Conservation (phyloP, 37 sponge, comb jelly and placozoan genomes). For the Cliona cf. orientalis region DNA sequence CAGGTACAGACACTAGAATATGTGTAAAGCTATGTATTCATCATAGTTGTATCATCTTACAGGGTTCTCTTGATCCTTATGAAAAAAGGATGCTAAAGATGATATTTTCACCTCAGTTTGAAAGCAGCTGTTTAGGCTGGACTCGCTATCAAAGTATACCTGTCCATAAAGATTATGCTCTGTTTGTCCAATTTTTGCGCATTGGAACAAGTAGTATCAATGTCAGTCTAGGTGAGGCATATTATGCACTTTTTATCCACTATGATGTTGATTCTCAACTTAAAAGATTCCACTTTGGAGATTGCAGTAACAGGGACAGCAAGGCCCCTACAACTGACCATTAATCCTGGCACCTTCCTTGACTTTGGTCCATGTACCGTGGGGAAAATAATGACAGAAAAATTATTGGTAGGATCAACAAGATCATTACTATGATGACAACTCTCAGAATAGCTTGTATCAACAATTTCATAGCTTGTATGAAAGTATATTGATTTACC, state of each 20-base stretch:
- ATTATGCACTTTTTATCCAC: too few relatives aligned
- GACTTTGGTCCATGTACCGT: slow-evolving; percentile 44
- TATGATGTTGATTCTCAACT: too few relatives aligned
- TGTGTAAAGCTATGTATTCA: neutral
- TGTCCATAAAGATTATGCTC: slow-evolving; percentile 63
- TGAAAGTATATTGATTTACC: too few relatives aligned
- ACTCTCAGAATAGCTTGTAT: too few relatives aligned
- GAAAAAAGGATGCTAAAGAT: slow-evolving; percentile 44
- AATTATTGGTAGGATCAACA: slow-evolving; percentile 18
- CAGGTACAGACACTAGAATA: neutral
- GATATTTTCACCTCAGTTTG: slow-evolving; percentile 42
- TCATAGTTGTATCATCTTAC: neutral
- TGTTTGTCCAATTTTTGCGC: slow-evolving; percentile 41
- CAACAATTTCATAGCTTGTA: too few relatives aligned
- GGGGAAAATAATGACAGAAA: neutral
- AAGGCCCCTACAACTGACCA: slow-evolving; percentile 32
- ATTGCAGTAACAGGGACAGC: slow-evolving; percentile 56
- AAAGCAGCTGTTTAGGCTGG: slow-evolving; percentile 48
- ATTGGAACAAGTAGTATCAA: slow-evolving; percentile 23
- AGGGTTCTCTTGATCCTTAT: slow-evolving; percentile 71
- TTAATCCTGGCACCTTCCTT: slow-evolving; percentile 17
- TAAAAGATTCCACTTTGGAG: slow-evolving; percentile 8
- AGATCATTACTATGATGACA: too few relatives aligned
- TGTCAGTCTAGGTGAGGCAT: too few relatives aligned
- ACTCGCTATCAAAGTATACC: slow-evolving; percentile 29